Evolutionary conservation across 2,797 vertebrate genomes (phyloP).

Genomic region (Limnodromus scolopaceus): DNA sequence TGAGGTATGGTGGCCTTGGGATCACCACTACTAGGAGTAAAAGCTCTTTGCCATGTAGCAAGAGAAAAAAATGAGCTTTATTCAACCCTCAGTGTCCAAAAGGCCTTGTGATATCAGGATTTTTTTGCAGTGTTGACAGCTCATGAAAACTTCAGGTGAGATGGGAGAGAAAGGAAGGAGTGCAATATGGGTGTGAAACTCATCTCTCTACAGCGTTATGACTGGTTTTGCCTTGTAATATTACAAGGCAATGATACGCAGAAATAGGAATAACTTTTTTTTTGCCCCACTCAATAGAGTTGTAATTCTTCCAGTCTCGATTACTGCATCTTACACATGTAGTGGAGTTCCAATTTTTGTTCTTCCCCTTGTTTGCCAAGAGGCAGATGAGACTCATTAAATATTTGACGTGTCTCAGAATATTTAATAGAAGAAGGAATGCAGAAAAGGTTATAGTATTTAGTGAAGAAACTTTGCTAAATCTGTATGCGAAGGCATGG

Average conservation of each 20-base stretch:
- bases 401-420: constrained; percentile 1
- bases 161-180: neutral
- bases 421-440: neutral
- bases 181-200: neutral
- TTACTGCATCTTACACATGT: neutral
- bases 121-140: neutral
- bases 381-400: neutral
- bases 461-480: neutral
- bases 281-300: neutral
- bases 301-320: neutral
- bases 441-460: neutral
- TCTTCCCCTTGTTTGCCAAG: neutral
- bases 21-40: neutral
- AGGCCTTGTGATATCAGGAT: neutral
- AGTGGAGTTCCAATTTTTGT: neutral
- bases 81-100: neutral
- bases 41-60: neutral
- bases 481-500: neutral
- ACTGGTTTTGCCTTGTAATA: neutral
- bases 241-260: neutral
- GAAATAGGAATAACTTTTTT: neutral
- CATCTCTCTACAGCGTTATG: neutral
- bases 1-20: neutral
- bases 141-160: neutral
- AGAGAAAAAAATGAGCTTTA: neutral